phyloP scores from a whole-genome alignment of 2,888 invertebrate species.

The Catocala fraxini region DNA sequence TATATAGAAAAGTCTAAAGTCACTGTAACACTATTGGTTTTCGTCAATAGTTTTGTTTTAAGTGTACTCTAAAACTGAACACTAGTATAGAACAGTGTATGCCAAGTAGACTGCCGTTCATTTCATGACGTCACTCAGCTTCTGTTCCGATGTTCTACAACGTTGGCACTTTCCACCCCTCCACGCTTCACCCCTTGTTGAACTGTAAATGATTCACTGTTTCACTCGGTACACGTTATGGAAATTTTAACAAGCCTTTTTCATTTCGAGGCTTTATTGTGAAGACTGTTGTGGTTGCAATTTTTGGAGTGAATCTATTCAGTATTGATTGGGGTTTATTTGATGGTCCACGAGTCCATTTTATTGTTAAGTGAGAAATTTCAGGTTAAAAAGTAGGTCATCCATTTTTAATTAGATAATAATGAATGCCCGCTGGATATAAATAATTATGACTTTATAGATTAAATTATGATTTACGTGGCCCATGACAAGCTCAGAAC shows the following conservation, averaged over 20 bases:
- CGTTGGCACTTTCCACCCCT: constrained; percentile 20
- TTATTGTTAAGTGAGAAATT: no score
- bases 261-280: constrained; percentile 11
- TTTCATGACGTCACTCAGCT: constrained; percentile 6
- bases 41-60: neutral
- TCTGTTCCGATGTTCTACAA: constrained; percentile 10
- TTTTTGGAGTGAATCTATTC: neutral
- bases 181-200: constrained; percentile 13
- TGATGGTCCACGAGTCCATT: neutral
- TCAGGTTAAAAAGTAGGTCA: no score
- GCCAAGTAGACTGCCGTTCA: constrained; percentile 10
- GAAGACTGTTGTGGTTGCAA: neutral
- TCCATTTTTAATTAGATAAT: no score
- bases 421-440: no score
- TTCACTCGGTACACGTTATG: constrained; percentile 21
- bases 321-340: neutral
- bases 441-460: no score
- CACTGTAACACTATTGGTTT: no score
- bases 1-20: no score
- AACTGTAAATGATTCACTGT: constrained; percentile 27
- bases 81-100: neutral
- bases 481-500: no score
- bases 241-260: constrained; percentile 19
- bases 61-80: neutral
- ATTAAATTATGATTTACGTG: no score